Conservation (phyloP, 1,140 invertebrate species). For the Scaptomyza pallida region DNA sequence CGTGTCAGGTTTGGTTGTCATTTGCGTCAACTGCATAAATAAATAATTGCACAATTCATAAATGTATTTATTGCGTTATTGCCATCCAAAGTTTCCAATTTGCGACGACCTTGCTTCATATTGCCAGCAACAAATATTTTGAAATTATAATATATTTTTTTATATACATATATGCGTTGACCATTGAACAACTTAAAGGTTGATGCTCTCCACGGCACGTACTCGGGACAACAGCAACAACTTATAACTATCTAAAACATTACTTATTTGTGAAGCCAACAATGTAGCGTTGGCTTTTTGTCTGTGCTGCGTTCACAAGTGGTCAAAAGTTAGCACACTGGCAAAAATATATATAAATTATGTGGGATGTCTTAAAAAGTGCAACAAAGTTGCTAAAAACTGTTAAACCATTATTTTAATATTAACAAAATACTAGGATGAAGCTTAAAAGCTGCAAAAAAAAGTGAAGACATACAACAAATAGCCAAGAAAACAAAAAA, state of each 20-base stretch:
- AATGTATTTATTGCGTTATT: slow-evolving; percentile 16
- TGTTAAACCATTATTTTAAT: too few species aligned
- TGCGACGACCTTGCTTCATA: slow-evolving; percentile 66
- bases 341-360: not conserved
- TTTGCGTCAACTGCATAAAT: slow-evolving; percentile 52
- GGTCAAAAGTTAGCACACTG: slow-evolving; percentile 26
- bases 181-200: slow-evolving; percentile 33
- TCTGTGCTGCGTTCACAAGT: slow-evolving; percentile 2
- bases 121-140: slow-evolving; percentile 36
- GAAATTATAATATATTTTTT: slow-evolving; percentile 28
- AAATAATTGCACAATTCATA: slow-evolving; percentile 60
- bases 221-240: slow-evolving; percentile 2
- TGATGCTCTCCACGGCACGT: slow-evolving; percentile 35
- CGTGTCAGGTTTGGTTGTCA: slow-evolving; percentile 47
- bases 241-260: slow-evolving; percentile 41
- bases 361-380: not conserved
- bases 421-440: too few species aligned
- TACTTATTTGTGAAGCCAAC: slow-evolving; percentile 14
- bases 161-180: slow-evolving; percentile 21
- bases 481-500: not conserved
- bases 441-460: too few species aligned
- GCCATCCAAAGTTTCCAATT: slow-evolving; percentile 12
- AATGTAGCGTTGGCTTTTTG: slow-evolving; percentile 15
- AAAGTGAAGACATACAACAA: not conserved
- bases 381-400: not conserved